Conservation (phyloP, 2,113 vertebrate genomes). For the Perognathus longimembris region DNA sequence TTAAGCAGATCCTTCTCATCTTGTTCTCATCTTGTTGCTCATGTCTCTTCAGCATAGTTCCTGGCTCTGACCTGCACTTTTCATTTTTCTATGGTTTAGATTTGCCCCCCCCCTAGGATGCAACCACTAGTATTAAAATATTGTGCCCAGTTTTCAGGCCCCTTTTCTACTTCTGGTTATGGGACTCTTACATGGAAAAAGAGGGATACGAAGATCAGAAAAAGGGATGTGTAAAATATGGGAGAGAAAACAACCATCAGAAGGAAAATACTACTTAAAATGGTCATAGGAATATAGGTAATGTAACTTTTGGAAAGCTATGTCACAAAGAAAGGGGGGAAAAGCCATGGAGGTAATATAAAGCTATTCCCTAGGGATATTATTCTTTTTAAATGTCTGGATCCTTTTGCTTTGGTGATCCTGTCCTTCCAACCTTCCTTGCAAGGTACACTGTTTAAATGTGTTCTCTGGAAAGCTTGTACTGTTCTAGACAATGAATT, state of each 20-base stretch:
- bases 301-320: conserved; percentile 1
- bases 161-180: not conserved
- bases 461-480: conserved; percentile 13
- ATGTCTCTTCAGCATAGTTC: not conserved
- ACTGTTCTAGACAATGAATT: not conserved
- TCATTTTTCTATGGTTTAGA: not conserved
- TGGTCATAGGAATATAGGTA: not conserved
- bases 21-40: conserved; percentile 38
- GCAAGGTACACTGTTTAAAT: conserved; percentile 31
- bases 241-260: not conserved
- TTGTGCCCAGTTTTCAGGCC: not conserved
- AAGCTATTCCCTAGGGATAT: not conserved
- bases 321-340: not conserved
- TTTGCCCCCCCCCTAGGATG: not conserved
- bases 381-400: not conserved
- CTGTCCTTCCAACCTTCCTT: not conserved
- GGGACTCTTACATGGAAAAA: not conserved
- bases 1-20: conserved; percentile 33
- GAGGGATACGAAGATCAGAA: conserved; percentile 11
- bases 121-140: not conserved
- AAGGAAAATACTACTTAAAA: conserved; percentile 29
- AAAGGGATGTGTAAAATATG: not conserved
- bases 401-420: not conserved
- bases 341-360: not conserved
- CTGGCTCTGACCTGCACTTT: not conserved